Percentiles rank a stretch among this genome's conserved stretches.
These are phyloP conservation scores for Pipa parva DNA, from an alignment of 2,113 vertebrate genomes.

Conservation along the genomic window DNA sequence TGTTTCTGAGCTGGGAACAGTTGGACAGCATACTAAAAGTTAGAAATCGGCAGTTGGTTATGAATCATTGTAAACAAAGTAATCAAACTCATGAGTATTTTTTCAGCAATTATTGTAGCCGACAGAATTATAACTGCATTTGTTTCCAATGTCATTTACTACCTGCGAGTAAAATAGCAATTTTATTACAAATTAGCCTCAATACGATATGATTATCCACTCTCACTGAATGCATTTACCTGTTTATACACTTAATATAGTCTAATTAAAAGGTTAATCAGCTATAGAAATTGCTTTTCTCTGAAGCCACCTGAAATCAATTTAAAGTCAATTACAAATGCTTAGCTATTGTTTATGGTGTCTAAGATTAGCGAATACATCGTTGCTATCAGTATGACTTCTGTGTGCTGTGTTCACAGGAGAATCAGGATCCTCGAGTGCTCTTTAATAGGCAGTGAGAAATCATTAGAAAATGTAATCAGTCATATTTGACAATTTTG, in stretches of 20 bases:
- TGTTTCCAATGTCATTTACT: slow-evolving; percentile 23
- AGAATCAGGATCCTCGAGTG: slow-evolving; percentile 62
- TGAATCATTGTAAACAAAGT: not conserved
- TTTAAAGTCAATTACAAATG: slow-evolving; percentile 72
- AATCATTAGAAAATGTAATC: slow-evolving; percentile 68
- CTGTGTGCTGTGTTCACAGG: slow-evolving; percentile 63
- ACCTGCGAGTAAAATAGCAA: slow-evolving; percentile 49
- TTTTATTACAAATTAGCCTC: slow-evolving; percentile 62
- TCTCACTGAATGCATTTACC: slow-evolving; percentile 63
- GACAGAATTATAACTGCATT: not conserved
- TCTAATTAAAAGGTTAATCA: slow-evolving; percentile 80
- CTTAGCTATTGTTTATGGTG: slow-evolving; percentile 72
- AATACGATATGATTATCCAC: slow-evolving; percentile 66
- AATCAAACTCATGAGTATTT: no score
- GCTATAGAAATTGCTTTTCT: slow-evolving; percentile 74
- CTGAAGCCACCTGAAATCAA: slow-evolving; percentile 78
- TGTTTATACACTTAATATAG: slow-evolving; percentile 69
- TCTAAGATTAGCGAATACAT: slow-evolving; percentile 68
- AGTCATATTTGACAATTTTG: slow-evolving; percentile 68
- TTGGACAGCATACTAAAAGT: no score
- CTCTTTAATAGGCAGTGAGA: slow-evolving; percentile 67
- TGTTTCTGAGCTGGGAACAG: no score
- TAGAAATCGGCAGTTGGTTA: no score
- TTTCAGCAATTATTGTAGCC: not conserved
- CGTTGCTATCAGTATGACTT: slow-evolving; percentile 55